Base-by-base conservation (phyloP, 2,113 vertebrate species). In the Acanthisitta chloris region DNA sequence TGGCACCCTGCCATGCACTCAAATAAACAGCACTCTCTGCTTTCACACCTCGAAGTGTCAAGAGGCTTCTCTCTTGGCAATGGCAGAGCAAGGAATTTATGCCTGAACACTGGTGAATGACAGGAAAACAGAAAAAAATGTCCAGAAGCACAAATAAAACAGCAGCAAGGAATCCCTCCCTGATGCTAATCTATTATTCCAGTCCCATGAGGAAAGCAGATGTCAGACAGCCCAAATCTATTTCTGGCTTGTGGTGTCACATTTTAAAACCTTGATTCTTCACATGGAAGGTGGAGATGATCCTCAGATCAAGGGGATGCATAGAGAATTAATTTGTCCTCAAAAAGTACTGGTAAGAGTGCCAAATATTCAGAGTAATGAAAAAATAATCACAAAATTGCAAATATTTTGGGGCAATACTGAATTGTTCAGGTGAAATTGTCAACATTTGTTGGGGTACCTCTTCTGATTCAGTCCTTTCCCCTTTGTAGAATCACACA, bases 11-110 rank as follows among this genome's bases (percentile, higher is more conserved):
- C 69, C 71, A 55, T 2, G 21, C 26, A 4, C 91, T 81, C 76
- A 33, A 26, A 78, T 38, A 83, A 86, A 52, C 38, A 48, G 7
- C 49, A 25, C 25, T 64, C 69, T 18, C 48, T n/a, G 4, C 40
- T 46, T 76, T 64, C 94, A 80, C 70, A 74, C 42, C 66, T 81
- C 52, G 18, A 4, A 9, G 36, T 14, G 38, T 42, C 0, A 0
- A 76, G 58, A 85, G 76, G 67, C 55, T 94, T 66, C 58, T 64
- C 65, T 89, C 58, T 65, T 77, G 84, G 86, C 80, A 73, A 8
- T 36, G 45, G 38, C 38, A 86, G n/a, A 73, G 43, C 0, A 15
- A 55, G 29, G 59, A 54, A 83, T 72, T 96, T 42, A 38, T 86
- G 36, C 29, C 49, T 78, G 78, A 74, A 38, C n/a, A 5, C 70